Evolutionary conservation across 1,140 invertebrate species (phyloP), one percentile per base, ranked within the genome.

Genomic region (Listronotus oregonensis): DNA sequence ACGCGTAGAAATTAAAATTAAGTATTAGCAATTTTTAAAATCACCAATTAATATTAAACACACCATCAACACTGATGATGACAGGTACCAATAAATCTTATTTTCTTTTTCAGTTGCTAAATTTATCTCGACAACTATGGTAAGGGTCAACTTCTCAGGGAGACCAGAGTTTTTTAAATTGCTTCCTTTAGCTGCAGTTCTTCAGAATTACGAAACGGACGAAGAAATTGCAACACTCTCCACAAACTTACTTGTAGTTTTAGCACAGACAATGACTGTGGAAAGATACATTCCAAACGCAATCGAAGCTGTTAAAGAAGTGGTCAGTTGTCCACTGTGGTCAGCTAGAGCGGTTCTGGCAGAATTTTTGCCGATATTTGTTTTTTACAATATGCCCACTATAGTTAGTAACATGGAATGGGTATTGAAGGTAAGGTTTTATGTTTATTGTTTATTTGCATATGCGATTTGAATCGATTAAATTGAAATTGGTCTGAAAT

Each of bases 381-480:
- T 94, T 8, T 96, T 96, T 79, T 86, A 92, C 68, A 96, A 95
- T 71, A 87, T 95, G 81, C 88, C 92, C 14, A 82, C 84, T 59
- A 77, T 94, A 18, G 77, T 87, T n/a, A 85, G 84, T 18, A 78
- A 83, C n/a, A 50, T 79, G 0, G 71, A 80, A 0, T 85, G 85
- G 79, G 80, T 85, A n/a, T 80, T 68, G 73, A 77, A 74, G 75
- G 84, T 83, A 70, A 71, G 39, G 40, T 50, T 31, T 62, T 56
- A 15, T 50, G 34, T 42, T 46, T 15, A 31, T 60, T 9, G 46
- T 27, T 59, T 44, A 1, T 14, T 31, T 4, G 51, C 11, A 49
- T 31, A 37, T 34, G n/a, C 4, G 31, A 49, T 47, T 34, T 11
- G n/a, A 27, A 40, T 14, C 12, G 39, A 37, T n/a, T 9, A 55